Evolutionary conservation across 2,888 invertebrate species (phyloP).

Genomic region (Steromphala cineraria): DNA sequence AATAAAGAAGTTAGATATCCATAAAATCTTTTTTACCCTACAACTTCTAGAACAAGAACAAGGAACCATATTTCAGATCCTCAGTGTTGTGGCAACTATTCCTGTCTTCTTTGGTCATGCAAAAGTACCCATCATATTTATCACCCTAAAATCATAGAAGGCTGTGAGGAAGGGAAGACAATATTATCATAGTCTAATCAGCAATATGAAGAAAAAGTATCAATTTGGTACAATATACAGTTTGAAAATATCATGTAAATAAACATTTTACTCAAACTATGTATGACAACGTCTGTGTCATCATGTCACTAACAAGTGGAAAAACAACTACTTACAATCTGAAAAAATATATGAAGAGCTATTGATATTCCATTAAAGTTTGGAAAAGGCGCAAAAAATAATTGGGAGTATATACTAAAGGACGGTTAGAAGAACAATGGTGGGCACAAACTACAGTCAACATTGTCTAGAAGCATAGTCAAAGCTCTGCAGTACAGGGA

Average conservation of each 20-base stretch:
- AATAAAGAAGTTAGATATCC: no score
- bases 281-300: neutral
- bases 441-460: neutral
- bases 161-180: constrained; percentile 8
- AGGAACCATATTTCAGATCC: no score
- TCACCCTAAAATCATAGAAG: neutral
- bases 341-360: constrained; percentile 6
- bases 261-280: neutral
- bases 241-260: constrained; percentile 8
- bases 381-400: constrained; percentile 6
- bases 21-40: no score
- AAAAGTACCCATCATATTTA: neutral
- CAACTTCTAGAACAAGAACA: no score
- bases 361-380: neutral
- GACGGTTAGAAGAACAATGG: constrained; percentile 4
- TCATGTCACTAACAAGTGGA: neutral
- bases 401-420: constrained; percentile 3
- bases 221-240: neutral
- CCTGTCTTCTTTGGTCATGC: neutral
- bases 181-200: neutral
- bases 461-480: neutral
- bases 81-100: neutral
- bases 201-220: neutral
- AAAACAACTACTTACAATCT: neutral
- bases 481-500: neutral